These are phyloP conservation scores for Huso huso DNA, from an alignment of 2,797 vertebrate genomes.

Conservation along the genomic window DNA sequence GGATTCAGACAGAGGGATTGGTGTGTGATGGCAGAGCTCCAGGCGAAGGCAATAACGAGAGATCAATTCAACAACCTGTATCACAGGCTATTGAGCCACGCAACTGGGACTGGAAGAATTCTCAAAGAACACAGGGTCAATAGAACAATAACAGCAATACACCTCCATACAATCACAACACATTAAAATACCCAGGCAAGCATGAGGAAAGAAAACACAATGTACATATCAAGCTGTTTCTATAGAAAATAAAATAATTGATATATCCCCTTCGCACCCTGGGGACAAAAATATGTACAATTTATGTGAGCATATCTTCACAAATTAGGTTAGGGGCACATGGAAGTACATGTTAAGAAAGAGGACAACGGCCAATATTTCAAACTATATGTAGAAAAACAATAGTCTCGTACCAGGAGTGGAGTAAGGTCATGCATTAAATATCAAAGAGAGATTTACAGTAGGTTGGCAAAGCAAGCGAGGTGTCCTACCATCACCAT, in stretches of 20 bases:
- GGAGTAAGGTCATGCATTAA: no score
- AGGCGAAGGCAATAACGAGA: not conserved
- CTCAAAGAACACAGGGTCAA: conserved; percentile 8
- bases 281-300: conserved; percentile 1
- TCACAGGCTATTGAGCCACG: not conserved
- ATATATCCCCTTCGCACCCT: conserved; percentile 1
- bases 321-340: no score
- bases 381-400: no score
- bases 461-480: no score
- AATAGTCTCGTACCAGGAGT: no score
- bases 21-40: not conserved
- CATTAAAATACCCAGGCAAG: conserved; percentile 5
- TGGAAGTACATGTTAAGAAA: no score
- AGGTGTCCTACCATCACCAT: no score
- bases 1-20: not conserved
- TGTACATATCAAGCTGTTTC: not conserved
- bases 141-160: conserved; percentile 11
- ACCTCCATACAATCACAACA: conserved; percentile 1
- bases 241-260: conserved; percentile 10
- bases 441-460: no score
- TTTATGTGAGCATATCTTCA: no score
- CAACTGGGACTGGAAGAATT: conserved; percentile 1
- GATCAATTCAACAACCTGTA: not conserved
- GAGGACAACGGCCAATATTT: no score
- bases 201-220: conserved; percentile 1